These are phyloP conservation scores for Macrotus californicus DNA, from an alignment of 2,113 vertebrate species.

Conservation along the genomic window DNA sequence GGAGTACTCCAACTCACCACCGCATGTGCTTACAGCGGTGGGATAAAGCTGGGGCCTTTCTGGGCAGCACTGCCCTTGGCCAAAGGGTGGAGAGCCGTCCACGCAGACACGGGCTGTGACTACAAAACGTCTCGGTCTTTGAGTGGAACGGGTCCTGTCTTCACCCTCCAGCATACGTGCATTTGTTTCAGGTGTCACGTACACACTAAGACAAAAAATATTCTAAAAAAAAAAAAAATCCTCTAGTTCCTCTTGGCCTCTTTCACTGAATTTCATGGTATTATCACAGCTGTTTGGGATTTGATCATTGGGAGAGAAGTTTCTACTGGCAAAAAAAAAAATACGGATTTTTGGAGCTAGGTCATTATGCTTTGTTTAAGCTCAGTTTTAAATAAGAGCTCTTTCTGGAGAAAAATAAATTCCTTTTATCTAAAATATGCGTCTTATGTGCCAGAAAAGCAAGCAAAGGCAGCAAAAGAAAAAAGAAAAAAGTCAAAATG, in stretches of 20 bases:
- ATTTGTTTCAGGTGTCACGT: conserved; percentile 62
- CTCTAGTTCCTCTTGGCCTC: neutral
- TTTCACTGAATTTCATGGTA: conserved; percentile 42
- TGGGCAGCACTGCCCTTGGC: conserved; percentile 75
- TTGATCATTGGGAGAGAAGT: conserved; percentile 46
- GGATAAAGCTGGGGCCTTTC: conserved; percentile 58
- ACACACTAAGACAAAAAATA: conserved; percentile 63
- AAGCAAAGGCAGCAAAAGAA: conserved; percentile 3
- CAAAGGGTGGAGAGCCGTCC: conserved; percentile 68
- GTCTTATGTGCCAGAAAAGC: conserved; percentile 14
- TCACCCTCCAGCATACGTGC: conserved; percentile 59
- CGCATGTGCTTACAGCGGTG: neutral
- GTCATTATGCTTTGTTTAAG: conserved; percentile 63
- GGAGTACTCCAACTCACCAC: conserved; percentile 58
- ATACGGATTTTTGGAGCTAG: conserved; percentile 41
- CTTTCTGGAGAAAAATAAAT: conserved; percentile 49
- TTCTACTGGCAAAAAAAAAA: conserved; percentile 53
- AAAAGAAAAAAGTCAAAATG: conserved; percentile 35
- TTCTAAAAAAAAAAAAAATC: neutral
- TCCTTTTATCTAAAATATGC: conserved; percentile 52
- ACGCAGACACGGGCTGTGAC: conserved; percentile 71
- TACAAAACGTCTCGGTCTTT: conserved; percentile 63
- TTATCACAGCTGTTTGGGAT: conserved; percentile 33
- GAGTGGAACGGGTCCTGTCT: conserved; percentile 66
- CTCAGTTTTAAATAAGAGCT: conserved; percentile 52